A percentile compares a stretch with the other conserved stretches of the same genome.
Conservation (phyloP, 2,888 invertebrate species). For the Polymixis lichenea region DNA sequence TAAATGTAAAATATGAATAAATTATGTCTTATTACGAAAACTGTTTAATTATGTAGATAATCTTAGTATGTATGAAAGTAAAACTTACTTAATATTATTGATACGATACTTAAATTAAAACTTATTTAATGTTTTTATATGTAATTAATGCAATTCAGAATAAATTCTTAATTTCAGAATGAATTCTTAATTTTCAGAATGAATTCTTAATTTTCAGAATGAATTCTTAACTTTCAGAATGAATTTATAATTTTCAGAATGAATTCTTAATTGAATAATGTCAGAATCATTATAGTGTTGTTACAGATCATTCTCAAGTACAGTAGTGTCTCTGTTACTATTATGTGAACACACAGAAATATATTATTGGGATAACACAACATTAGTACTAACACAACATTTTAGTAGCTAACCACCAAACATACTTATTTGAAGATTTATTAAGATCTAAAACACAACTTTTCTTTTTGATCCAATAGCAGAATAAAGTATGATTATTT, state of each 20-base stretch:
- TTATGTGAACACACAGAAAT: conserved; percentile 33
- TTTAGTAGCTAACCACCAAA: conserved; percentile 48
- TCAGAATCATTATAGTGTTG: conserved; percentile 15
- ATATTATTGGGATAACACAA: conserved; percentile 50
- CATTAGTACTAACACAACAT: conserved; percentile 58
- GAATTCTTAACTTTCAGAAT: too few relatives aligned
- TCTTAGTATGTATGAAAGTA: conserved; percentile 17
- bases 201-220: too few relatives aligned
- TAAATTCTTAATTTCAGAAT: too few relatives aligned
- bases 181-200: too few relatives aligned
- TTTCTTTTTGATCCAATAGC: background rate
- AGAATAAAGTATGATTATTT: too few relatives aligned
- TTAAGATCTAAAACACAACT: background rate
- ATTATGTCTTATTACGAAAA: conserved; percentile 16
- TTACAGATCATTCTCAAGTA: conserved; percentile 38
- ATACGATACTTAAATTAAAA: background rate
- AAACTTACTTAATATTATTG: conserved; percentile 19
- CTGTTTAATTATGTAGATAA: conserved; percentile 5
- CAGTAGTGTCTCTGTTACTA: conserved; percentile 30
- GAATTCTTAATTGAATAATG: background rate
- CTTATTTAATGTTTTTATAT: too few relatives aligned
- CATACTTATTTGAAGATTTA: conserved; percentile 29
- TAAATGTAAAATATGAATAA: conserved; percentile 15
- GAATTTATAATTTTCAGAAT: background rate
- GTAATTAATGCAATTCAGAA: too few relatives aligned